phyloP scores from a whole-genome alignment of 2,888 invertebrate species.

The Teinopalpus imperialis region DNA sequence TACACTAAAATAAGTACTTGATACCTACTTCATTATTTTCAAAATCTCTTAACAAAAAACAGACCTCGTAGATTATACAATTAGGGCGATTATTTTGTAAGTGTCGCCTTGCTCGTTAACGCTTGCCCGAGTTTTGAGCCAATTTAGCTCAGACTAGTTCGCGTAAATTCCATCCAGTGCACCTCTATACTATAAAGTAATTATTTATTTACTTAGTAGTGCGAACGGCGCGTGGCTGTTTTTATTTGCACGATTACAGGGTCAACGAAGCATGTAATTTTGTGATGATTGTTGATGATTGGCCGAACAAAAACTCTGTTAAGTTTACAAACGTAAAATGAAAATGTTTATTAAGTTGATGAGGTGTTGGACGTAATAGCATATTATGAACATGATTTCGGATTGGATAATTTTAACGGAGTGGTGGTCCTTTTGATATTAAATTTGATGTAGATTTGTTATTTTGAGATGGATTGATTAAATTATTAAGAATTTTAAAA shows the following conservation, averaged over 20 bases:
- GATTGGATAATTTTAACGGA: too few relatives aligned
- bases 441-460: too few relatives aligned
- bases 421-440: too few relatives aligned
- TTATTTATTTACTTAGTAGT: constrained; percentile 38
- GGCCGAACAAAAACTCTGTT: constrained; percentile 28
- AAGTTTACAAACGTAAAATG: constrained; percentile 4
- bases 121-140: constrained; percentile 15
- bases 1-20: neutral
- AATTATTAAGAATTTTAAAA: too few relatives aligned
- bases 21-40: constrained; percentile 13
- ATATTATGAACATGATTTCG: neutral
- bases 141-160: constrained; percentile 21
- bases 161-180: constrained; percentile 3
- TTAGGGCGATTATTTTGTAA: constrained; percentile 18
- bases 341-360: neutral
- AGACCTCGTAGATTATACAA: constrained; percentile 12
- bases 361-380: constrained; percentile 17
- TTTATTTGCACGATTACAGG: constrained; percentile 58
- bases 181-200: constrained; percentile 11
- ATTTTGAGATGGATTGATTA: too few relatives aligned
- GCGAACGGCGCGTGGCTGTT: constrained; percentile 32
- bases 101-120: constrained; percentile 22
- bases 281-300: constrained; percentile 52
- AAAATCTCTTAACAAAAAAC: constrained; percentile 14
- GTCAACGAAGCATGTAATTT: constrained; percentile 65